phyloP scores from a whole-genome alignment of 2,888 invertebrate species.

The Hypsopygia costalis region DNA sequence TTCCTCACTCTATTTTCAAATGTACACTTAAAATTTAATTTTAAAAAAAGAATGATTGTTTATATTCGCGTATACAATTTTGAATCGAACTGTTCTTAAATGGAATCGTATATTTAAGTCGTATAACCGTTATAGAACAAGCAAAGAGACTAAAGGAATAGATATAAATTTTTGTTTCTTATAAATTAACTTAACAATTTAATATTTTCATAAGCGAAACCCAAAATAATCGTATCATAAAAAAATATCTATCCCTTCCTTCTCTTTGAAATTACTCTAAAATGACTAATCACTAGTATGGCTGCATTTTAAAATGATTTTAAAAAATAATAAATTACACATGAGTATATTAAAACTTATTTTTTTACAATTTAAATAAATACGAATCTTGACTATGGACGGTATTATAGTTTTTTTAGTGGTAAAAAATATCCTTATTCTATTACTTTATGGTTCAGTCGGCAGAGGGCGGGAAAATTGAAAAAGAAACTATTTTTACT shows the following conservation, averaged over 20 bases:
- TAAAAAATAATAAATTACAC: slow-evolving; percentile 44
- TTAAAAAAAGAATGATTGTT: slow-evolving; percentile 33
- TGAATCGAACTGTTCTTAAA: slow-evolving; percentile 17
- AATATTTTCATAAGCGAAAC: no score
- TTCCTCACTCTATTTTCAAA: slow-evolving; percentile 18
- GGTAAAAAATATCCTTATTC: slow-evolving; percentile 67
- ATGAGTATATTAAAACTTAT: slow-evolving; percentile 51
- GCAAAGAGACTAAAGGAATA: slow-evolving; percentile 10
- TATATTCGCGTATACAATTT: slow-evolving; percentile 34
- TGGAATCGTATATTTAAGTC: slow-evolving; percentile 59
- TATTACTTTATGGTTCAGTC: slow-evolving; percentile 58
- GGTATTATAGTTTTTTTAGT: slow-evolving; percentile 59
- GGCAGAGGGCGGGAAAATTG: slow-evolving; percentile 31
- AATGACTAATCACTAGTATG: slow-evolving; percentile 60
- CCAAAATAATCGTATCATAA: no score
- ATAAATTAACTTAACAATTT: no score
- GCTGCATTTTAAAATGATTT: slow-evolving; percentile 45
- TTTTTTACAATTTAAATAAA: slow-evolving; percentile 62
- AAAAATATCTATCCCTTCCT: slow-evolving; percentile 6
- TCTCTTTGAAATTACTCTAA: slow-evolving; percentile 13
- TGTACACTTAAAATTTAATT: slow-evolving; percentile 29
- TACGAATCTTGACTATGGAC: slow-evolving; percentile 70
- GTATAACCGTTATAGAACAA: slow-evolving; percentile 45
- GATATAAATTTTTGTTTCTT: neutral
- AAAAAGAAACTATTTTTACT: slow-evolving; percentile 33